phyloP scores from a whole-genome alignment of 2,113 vertebrate genomes.

The Paracanthobrama guichenoti region DNA sequence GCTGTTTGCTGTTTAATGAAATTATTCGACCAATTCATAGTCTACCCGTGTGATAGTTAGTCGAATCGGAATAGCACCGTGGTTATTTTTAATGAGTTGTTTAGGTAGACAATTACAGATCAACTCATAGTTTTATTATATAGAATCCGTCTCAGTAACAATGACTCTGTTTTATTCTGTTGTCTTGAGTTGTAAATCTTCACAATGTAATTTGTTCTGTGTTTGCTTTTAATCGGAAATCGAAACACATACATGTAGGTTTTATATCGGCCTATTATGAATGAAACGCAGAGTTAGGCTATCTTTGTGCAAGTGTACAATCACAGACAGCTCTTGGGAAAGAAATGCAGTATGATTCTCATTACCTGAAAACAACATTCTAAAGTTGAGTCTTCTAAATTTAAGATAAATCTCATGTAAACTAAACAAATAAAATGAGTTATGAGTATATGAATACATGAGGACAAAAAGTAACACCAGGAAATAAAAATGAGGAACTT shows the following conservation, averaged over 20 bases:
- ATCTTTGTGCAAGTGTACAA: background rate
- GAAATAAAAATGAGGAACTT: conserved; percentile 54
- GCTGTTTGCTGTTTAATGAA: background rate
- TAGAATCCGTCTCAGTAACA: background rate
- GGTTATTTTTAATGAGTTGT: background rate
- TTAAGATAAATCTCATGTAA: background rate
- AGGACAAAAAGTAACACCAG: conserved; percentile 36
- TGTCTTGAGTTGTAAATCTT: background rate
- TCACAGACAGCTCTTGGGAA: background rate
- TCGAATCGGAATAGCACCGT: background rate
- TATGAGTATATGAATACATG: conserved; percentile 8
- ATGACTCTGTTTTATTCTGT: background rate
- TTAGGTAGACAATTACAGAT: background rate
- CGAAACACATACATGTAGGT: background rate
- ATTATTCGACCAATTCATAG: background rate
- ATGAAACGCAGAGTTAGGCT: background rate
- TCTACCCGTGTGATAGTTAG: background rate
- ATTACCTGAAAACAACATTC: background rate
- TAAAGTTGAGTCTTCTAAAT: background rate
- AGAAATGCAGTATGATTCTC: background rate
- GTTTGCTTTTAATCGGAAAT: background rate
- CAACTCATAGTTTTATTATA: background rate
- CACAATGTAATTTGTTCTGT: background rate
- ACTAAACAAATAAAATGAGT: background rate
- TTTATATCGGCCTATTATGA: background rate